Percentiles rank a stretch among this genome's conserved stretches.
phyloP scores from a whole-genome alignment of 2,797 vertebrate species.

The Halcyon leucocephala region DNA sequence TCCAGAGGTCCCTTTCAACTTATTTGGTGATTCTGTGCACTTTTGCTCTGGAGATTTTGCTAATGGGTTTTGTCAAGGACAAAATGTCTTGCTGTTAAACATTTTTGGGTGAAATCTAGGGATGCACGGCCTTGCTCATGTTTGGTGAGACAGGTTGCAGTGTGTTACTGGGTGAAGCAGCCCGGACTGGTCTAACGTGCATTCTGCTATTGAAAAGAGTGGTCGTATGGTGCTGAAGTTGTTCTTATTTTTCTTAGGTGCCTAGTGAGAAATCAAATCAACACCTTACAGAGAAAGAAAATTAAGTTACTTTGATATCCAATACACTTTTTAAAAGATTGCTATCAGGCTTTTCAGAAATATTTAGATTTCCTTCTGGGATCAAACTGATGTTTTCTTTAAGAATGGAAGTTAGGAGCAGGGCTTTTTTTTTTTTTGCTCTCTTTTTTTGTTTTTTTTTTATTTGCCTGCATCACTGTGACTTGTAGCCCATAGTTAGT shows the following conservation, averaged over 20 bases:
- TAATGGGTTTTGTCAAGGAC: background rate
- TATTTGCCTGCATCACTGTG: background rate
- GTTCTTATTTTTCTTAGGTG: background rate
- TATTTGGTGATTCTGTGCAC: background rate
- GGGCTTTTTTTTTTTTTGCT: background rate
- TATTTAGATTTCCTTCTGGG: constrained; percentile 23
- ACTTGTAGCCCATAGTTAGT: constrained; percentile 46
- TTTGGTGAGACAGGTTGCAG: background rate
- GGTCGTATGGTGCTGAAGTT: background rate
- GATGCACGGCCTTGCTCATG: rapidly evolving
- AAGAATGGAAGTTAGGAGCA: background rate
- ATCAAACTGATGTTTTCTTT: constrained; percentile 40
- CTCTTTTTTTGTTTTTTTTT: background rate
- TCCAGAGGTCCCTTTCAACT: background rate
- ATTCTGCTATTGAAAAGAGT: background rate
- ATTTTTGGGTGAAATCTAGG: background rate
- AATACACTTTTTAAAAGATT: constrained; percentile 37
- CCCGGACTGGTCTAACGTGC: background rate
- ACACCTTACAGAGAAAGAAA: background rate
- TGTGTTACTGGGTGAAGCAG: background rate
- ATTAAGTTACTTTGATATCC: background rate
- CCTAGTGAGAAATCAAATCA: constrained; percentile 36
- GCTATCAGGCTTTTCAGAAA: constrained; percentile 31
- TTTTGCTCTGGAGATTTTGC: background rate
- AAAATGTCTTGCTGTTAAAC: rapidly evolving